Percentiles rank a stretch among this genome's conserved stretches.
These are phyloP conservation scores for Hetaerina americana DNA, from an alignment of 1,140 invertebrate genomes.

Conservation along the genomic window DNA sequence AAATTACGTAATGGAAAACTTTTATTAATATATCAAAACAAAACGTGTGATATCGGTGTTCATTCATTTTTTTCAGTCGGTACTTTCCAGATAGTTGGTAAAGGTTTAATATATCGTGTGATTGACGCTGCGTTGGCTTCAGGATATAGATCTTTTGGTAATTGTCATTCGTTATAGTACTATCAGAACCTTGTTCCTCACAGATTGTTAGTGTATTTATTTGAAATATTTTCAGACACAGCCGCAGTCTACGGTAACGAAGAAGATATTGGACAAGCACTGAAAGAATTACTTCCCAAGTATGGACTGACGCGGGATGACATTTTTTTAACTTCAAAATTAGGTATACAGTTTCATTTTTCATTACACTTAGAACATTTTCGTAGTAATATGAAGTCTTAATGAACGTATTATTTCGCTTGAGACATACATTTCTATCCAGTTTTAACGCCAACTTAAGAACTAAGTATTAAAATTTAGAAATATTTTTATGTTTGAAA, in stretches of 20 bases:
- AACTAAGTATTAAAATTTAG: too few relatives aligned
- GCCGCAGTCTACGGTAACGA: constrained; percentile 63
- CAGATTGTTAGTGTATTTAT: too few relatives aligned
- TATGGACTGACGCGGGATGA: constrained; percentile 50
- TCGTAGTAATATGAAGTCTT: too few relatives aligned
- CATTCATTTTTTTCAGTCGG: constrained; percentile 31
- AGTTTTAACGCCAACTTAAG: too few relatives aligned
- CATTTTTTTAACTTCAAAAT: constrained; percentile 65
- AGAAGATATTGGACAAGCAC: constrained; percentile 43
- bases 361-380: neutral
- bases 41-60: too few relatives aligned
- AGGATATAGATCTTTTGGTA: constrained; percentile 46
- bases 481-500: too few relatives aligned
- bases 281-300: constrained; percentile 44
- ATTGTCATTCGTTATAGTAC: constrained; percentile 15
- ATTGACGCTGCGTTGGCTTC: constrained; percentile 35
- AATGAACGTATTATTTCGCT: too few relatives aligned
- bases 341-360: constrained; percentile 33
- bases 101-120: constrained; percentile 29
- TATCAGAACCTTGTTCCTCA: too few relatives aligned
- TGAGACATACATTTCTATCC: too few relatives aligned
- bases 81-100: constrained; percentile 33
- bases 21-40: too few relatives aligned
- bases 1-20: too few relatives aligned
- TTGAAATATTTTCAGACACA: constrained; percentile 46